Conservation (phyloP, 2,113 vertebrate species). For the Lepus timidus region DNA sequence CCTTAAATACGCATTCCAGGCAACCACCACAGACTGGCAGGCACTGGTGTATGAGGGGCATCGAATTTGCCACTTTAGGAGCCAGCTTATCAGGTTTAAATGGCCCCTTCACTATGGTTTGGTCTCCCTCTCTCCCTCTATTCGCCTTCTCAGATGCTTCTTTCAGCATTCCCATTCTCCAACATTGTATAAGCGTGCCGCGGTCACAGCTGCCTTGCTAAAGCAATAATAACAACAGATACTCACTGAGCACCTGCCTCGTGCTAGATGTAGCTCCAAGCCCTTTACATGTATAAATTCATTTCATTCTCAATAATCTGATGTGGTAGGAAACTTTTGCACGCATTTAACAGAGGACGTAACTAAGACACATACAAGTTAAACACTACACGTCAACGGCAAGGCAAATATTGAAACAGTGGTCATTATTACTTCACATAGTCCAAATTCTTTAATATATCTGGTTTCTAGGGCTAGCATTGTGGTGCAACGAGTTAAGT, state of each 20-base stretch:
- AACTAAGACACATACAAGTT: not conserved
- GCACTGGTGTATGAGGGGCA: not conserved
- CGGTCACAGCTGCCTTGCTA: not conserved
- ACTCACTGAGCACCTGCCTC: not conserved
- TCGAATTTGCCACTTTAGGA: not conserved
- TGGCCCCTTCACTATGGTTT: not conserved
- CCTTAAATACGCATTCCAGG: not conserved
- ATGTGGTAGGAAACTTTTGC: not conserved
- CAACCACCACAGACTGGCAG: not conserved
- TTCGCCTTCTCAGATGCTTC: not conserved
- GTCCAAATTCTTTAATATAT: too few relatives aligned
- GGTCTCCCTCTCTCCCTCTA: not conserved
- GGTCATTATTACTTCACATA: not conserved
- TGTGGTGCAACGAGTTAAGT: too few relatives aligned
- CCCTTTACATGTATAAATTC: not conserved
- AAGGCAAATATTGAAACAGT: conserved; percentile 12
- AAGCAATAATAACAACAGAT: not conserved
- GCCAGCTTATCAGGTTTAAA: not conserved
- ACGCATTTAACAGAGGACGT: not conserved
- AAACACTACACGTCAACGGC: not conserved
- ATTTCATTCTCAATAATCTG: not conserved
- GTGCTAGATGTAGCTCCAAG: not conserved
- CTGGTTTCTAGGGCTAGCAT: too few relatives aligned
- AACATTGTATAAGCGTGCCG: not conserved
- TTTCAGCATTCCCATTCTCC: not conserved